Evolutionary conservation across 2,113 vertebrate genomes (phyloP), one percentile per base, ranked within the genome.

Genomic region (Lipotes vexillifer): DNA sequence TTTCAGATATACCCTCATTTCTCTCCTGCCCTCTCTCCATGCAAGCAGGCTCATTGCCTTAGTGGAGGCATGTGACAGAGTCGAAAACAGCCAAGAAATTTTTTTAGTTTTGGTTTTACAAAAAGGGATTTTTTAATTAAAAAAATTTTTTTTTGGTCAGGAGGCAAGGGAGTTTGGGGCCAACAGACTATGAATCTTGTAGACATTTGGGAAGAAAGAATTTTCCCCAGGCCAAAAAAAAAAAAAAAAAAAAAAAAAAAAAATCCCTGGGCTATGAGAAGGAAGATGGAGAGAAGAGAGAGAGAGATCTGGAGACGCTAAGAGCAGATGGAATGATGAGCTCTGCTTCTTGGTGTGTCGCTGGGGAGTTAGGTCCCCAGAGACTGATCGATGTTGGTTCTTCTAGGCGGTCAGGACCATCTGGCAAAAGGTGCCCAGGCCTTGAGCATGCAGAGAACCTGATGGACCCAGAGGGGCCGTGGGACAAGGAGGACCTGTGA

Each of bases 201-300:
- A 92, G 83, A 89, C 88, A 96, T 92, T 68, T 83, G 82, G 75
- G 83, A 88, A 85, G 41, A 75, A 93, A 59, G 6, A 87, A 57
- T 84, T 93, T 82, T 68, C 29, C 20, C 49, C 2, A 27, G 8
- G 20, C 4, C 38, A 38, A 65, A 57, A n/a, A 75, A 72, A 94
- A 5, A 25, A 4, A 69, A 94, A 5, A 25, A 4, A 69, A 63
- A 55, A 23, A 7, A 4, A 69, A 23, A 7, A 4, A 69, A 27
- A 63, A 29, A 21, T 5, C 33, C 61, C 21, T 87, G 15, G 3
- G 20, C 63, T 87, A 13, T 66, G 36, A 59, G 75, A 95, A 88
- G 52, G 55, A n/a, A 66, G 36, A 31, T 25, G 41, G 5, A 2
- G 44, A 66, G 65, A 15, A 72, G 29, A 74, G 59, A 77, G 25